phyloP scores from a whole-genome alignment of 2,113 vertebrate species.

The Blennius ocellaris region DNA sequence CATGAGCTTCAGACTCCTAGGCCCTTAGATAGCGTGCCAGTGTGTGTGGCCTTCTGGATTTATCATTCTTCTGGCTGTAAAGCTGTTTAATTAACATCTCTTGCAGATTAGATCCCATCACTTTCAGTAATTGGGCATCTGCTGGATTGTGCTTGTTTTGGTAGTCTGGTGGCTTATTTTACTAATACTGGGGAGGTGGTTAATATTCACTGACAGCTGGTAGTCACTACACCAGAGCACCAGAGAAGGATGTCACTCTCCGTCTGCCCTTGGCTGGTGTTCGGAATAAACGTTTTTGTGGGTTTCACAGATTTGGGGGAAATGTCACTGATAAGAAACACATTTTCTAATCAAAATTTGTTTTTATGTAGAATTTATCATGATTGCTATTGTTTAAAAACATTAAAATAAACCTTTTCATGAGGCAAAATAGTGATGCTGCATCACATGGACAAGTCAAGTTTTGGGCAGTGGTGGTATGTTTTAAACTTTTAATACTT shows the following conservation, averaged over 20 bases:
- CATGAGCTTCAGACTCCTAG: constrained; percentile 4
- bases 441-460: not conserved
- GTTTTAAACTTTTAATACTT: too few relatives aligned
- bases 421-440: not conserved
- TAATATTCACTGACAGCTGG: constrained; percentile 56
- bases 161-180: constrained; percentile 55
- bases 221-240: constrained; percentile 36
- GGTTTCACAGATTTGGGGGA: not conserved
- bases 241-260: constrained; percentile 13
- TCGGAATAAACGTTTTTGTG: not conserved
- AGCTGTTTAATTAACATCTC: constrained; percentile 53
- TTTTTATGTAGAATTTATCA: not conserved
- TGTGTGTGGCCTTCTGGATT: constrained; percentile 24
- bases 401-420: not conserved
- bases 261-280: constrained; percentile 25
- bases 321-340: too few relatives aligned
- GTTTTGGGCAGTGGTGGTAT: too few relatives aligned
- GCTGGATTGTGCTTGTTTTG: constrained; percentile 51
- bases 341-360: not conserved
- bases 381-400: not conserved
- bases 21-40: constrained; percentile 16
- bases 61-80: constrained; percentile 47
- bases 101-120: constrained; percentile 57
- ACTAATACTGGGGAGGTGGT: constrained; percentile 57
- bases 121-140: constrained; percentile 49